phyloP scores from a whole-genome alignment of 2,113 vertebrate genomes.

The Corapipo altera region DNA sequence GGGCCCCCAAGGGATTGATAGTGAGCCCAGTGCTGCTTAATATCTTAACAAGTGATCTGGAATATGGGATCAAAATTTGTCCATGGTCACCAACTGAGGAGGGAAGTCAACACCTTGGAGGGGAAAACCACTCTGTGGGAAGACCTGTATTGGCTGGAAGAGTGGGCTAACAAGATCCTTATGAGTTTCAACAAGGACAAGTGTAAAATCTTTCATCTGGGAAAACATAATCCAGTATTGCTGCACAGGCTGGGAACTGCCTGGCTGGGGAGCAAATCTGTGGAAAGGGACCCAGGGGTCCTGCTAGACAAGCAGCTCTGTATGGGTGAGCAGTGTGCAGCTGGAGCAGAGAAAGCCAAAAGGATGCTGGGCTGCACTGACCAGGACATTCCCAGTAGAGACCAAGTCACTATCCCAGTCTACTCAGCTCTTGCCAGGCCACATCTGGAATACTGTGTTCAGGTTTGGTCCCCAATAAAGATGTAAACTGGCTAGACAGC shows the following conservation, averaged over 20 bases:
- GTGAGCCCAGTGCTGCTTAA: accelerated
- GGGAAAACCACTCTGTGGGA: not conserved
- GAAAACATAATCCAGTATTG: not conserved
- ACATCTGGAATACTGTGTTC: not conserved
- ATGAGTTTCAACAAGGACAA: not conserved
- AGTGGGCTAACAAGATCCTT: not conserved
- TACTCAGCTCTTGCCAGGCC: not conserved
- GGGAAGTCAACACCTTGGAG: not conserved
- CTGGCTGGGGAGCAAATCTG: not conserved
- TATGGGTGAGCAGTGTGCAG: not conserved
- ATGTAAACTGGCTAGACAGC: not conserved
- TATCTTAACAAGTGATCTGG: not conserved
- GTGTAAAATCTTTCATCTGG: not conserved
- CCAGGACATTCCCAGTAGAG: not conserved
- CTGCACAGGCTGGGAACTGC: not conserved
- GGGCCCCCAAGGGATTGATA: not conserved
- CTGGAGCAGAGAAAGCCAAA: not conserved
- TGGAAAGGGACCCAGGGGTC: not conserved
- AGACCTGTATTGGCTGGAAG: not conserved
- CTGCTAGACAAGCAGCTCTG: not conserved
- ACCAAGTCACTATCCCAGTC: not conserved
- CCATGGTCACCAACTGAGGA: not conserved
- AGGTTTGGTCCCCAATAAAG: not conserved
- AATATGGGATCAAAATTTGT: not conserved
- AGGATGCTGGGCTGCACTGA: not conserved